Conservation (phyloP, 2,113 vertebrate genomes). For the Paracanthobrama guichenoti region DNA sequence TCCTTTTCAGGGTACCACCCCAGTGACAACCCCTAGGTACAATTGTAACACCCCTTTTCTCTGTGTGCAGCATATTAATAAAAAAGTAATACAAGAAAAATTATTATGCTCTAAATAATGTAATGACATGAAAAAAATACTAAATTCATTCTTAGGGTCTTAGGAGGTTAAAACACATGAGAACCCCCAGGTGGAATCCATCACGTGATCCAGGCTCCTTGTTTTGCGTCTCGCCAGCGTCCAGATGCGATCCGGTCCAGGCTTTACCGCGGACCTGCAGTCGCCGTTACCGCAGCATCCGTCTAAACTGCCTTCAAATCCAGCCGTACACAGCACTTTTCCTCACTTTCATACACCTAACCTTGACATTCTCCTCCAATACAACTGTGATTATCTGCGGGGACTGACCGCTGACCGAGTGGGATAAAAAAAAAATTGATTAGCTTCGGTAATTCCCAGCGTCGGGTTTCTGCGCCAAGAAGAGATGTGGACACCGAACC, state of each 20-base stretch:
- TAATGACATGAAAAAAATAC: no score
- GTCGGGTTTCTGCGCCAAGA: constrained; percentile 77
- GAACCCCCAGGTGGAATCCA: not conserved
- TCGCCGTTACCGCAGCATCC: constrained; percentile 71
- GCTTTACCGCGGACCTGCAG: constrained; percentile 64
- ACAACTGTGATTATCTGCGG: constrained; percentile 28
- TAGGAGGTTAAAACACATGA: not conserved
- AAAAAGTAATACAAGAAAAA: no score
- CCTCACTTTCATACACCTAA: constrained; percentile 54
- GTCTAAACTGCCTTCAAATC: constrained; percentile 74
- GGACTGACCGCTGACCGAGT: constrained; percentile 51
- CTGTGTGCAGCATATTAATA: no score
- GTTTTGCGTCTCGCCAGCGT: not conserved
- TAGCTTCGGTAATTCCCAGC: constrained; percentile 62
- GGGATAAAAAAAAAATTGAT: not conserved
- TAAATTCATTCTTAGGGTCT: no score
- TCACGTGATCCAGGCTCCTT: not conserved
- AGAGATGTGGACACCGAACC: constrained; percentile 66
- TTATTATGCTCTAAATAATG: no score
- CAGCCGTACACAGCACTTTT: constrained; percentile 70
- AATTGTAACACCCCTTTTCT: no score
- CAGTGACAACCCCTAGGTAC: no score
- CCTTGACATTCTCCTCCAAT: not conserved
- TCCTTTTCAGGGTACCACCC: no score
- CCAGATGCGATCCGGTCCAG: constrained; percentile 63